phyloP scores from a whole-genome alignment of 1,140 invertebrate species.

The Lerema accius region DNA sequence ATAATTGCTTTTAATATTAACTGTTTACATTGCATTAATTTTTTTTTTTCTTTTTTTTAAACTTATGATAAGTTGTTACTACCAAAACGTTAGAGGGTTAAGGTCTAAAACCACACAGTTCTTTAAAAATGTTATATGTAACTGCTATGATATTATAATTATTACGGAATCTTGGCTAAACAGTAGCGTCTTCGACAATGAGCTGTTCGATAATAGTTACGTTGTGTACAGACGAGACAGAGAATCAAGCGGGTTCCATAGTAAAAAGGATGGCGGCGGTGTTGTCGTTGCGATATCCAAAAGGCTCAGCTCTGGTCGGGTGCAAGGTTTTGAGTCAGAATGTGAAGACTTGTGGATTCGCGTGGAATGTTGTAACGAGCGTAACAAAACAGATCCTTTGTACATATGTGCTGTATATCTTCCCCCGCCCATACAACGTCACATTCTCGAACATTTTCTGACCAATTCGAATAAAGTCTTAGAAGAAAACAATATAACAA shows the following conservation, averaged over 20 bases:
- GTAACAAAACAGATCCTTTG: not conserved
- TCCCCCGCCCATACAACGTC: not conserved
- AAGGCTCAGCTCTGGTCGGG: not conserved
- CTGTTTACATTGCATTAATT: too few species aligned
- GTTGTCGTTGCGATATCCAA: not conserved
- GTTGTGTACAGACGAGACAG: not conserved
- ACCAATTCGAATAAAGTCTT: not conserved
- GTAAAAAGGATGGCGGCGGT: not conserved
- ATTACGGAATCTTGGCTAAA: slow-evolving; percentile 9
- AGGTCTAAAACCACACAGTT: slow-evolving; percentile 10
- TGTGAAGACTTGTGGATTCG: not conserved
- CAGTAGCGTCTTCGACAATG: not conserved
- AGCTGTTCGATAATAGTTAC: slow-evolving; percentile 4
- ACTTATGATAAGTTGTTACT: slow-evolving; percentile 8
- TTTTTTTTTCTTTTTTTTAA: too few species aligned
- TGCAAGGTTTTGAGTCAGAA: not conserved
- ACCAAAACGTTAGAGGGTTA: slow-evolving; percentile 19
- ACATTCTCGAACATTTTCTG: not conserved
- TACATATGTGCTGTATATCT: not conserved
- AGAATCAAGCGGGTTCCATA: slow-evolving; percentile 9
- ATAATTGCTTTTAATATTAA: too few species aligned
- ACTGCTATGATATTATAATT: slow-evolving; percentile 1
- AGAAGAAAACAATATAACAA: not conserved
- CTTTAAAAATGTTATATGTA: slow-evolving; percentile 10
- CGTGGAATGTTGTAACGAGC: not conserved